Percentiles rank a stretch among this genome's conserved stretches.
phyloP scores from a whole-genome alignment of 2,888 invertebrate species.

The Hemicrepidius hirtus region DNA sequence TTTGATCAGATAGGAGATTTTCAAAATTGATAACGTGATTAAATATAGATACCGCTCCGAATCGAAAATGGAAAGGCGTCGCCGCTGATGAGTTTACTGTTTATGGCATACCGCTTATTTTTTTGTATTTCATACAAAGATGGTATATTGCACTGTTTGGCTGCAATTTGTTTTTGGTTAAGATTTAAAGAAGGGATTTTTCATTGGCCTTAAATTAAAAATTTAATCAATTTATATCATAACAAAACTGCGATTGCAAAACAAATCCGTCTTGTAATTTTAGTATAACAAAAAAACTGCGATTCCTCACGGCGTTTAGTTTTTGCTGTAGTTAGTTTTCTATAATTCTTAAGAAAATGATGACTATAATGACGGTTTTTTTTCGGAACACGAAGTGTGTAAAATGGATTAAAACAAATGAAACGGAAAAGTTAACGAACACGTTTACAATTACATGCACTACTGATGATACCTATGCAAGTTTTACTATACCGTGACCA shows the following conservation, averaged over 20 bases:
- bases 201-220: not conserved
- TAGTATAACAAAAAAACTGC: no score
- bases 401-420: no score
- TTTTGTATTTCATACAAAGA: slow-evolving; percentile 6
- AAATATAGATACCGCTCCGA: slow-evolving; percentile 60
- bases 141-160: slow-evolving; percentile 8
- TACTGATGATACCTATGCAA: no score
- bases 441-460: no score
- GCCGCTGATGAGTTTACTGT: slow-evolving; percentile 48
- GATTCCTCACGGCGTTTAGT: no score
- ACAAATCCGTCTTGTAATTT: no score
- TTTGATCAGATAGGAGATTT: slow-evolving; percentile 60
- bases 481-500: no score
- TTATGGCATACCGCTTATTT: slow-evolving; percentile 37
- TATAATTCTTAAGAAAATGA: no score
- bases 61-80: slow-evolving; percentile 57
- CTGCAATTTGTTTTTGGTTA: not conserved
- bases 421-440: no score
- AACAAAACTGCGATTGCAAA: not conserved
- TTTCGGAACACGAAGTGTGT: no score
- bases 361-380: no score
- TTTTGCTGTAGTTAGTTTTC: no score
- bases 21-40: slow-evolving; percentile 61
- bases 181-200: not conserved
- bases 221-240: slow-evolving; percentile 1